phyloP scores from a whole-genome alignment of 2,113 vertebrate species.

The Thamnophis sirtalis region DNA sequence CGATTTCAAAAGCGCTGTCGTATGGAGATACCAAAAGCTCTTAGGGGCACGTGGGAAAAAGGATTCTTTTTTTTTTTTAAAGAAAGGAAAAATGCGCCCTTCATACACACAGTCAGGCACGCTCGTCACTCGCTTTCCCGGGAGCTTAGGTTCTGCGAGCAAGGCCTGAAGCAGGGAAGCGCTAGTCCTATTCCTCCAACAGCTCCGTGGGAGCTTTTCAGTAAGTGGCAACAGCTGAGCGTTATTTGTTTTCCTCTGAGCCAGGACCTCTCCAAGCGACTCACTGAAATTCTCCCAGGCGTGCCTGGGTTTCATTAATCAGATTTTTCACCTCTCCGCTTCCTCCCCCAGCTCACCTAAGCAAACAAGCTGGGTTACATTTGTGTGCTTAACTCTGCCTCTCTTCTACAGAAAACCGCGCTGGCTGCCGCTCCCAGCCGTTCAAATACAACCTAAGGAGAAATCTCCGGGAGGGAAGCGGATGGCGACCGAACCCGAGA shows the following conservation, averaged over 20 bases:
- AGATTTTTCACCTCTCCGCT: constrained; percentile 27
- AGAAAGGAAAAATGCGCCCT: neutral
- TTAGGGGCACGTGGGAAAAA: constrained; percentile 35
- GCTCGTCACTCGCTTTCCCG: constrained; percentile 26
- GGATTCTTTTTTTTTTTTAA: neutral
- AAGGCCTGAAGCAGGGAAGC: constrained; percentile 54
- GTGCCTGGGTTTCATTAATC: constrained; percentile 42
- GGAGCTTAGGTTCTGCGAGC: constrained; percentile 21
- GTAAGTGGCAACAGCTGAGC: constrained; percentile 55
- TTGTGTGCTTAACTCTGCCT: constrained; percentile 74
- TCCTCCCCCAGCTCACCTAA: constrained; percentile 53
- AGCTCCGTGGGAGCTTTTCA: constrained; percentile 58
- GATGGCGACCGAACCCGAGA: constrained; percentile 56
- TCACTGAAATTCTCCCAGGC: constrained; percentile 58
- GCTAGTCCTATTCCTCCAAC: constrained; percentile 42
- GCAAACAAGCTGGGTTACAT: constrained; percentile 69
- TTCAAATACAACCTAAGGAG: constrained; percentile 54
- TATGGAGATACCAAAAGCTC: constrained; percentile 37
- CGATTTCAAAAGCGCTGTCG: constrained; percentile 22
- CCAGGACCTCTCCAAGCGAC: constrained; percentile 43
- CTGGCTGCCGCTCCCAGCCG: constrained; percentile 60
- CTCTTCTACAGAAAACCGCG: constrained; percentile 73
- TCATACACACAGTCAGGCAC: neutral
- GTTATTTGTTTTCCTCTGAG: constrained; percentile 59
- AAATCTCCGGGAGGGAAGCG: constrained; percentile 47